Percentiles rank a stretch among this genome's conserved stretches.
These are phyloP conservation scores for Machimus atricapillus DNA, from an alignment of 2,888 invertebrate genomes.

Conservation along the genomic window DNA sequence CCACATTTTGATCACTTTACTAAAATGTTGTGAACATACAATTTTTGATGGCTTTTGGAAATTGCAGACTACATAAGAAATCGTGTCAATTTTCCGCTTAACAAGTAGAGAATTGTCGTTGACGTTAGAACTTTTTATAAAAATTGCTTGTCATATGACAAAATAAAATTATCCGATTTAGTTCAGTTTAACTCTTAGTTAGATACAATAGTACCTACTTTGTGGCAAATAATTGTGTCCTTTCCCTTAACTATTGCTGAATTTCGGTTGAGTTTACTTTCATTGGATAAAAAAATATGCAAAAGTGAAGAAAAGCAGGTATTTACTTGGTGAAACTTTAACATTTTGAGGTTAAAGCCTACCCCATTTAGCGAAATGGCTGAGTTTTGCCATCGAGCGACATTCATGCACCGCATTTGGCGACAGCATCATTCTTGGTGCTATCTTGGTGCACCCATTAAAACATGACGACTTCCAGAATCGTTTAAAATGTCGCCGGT, in stretches of 20 bases:
- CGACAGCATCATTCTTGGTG: not conserved
- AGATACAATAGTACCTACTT: no score
- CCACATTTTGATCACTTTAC: not conserved
- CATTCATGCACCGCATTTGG: not conserved
- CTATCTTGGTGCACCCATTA: conserved; percentile 2
- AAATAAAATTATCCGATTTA: no score
- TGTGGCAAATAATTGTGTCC: no score
- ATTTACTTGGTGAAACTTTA: not conserved
- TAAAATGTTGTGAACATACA: not conserved
- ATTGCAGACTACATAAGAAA: no score
- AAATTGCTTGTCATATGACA: no score
- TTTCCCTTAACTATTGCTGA: no score
- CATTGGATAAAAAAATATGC: not conserved
- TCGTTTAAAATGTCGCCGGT: conserved; percentile 31
- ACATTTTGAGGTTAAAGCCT: not conserved
- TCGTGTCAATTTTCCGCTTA: no score
- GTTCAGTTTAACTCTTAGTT: no score
- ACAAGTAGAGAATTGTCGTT: no score
- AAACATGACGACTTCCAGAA: conserved; percentile 29
- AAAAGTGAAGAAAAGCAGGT: not conserved
- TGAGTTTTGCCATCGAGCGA: not conserved
- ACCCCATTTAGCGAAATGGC: not conserved
- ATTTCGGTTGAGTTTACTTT: no score
- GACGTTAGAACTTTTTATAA: no score
- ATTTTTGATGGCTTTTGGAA: no score